These are phyloP conservation scores for Calycopis cecrops DNA, from an alignment of 1,140 invertebrate genomes.

Conservation along the genomic window DNA sequence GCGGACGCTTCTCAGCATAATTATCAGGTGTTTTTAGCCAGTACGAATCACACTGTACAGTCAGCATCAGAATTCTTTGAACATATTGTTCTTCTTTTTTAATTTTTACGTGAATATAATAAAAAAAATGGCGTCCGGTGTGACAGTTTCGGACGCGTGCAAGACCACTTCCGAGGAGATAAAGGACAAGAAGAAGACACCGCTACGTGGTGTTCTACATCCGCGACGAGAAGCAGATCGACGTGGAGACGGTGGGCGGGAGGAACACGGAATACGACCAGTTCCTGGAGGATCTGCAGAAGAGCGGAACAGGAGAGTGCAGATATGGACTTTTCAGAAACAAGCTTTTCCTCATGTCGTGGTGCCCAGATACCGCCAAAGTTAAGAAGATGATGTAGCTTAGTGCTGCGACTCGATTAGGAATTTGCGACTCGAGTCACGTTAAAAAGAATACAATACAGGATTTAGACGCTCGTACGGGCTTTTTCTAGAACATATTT, in stretches of 20 bases:
- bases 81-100: too few species aligned
- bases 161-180: slow-evolving; percentile 97
- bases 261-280: slow-evolving; percentile 92
- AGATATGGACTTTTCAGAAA: slow-evolving; percentile 95
- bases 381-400: slow-evolving; percentile 99
- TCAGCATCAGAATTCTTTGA: too few species aligned
- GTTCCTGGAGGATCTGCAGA: slow-evolving; percentile 93
- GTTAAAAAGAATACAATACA: slow-evolving; percentile 46
- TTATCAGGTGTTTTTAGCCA: too few species aligned
- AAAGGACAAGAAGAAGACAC: slow-evolving; percentile 97
- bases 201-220: slow-evolving; percentile 97
- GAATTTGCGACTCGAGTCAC: too few species aligned
- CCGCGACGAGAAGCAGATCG: slow-evolving; percentile 95
- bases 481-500: slow-evolving; percentile 35
- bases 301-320: slow-evolving; percentile 91
- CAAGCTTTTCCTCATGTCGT: slow-evolving; percentile 97
- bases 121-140: slow-evolving; percentile 97
- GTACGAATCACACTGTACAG: too few species aligned
- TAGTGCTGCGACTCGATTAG: too few species aligned
- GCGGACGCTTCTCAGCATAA: too few species aligned
- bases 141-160: slow-evolving; percentile 94
- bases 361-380: slow-evolving; percentile 97
- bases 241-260: slow-evolving; percentile 91
- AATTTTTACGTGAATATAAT: too few species aligned
- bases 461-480: slow-evolving; percentile 45